Evolutionary conservation across 2,888 invertebrate genomes (phyloP), one percentile per base, ranked within the genome.

Genomic region (Magallana nippona): DNA sequence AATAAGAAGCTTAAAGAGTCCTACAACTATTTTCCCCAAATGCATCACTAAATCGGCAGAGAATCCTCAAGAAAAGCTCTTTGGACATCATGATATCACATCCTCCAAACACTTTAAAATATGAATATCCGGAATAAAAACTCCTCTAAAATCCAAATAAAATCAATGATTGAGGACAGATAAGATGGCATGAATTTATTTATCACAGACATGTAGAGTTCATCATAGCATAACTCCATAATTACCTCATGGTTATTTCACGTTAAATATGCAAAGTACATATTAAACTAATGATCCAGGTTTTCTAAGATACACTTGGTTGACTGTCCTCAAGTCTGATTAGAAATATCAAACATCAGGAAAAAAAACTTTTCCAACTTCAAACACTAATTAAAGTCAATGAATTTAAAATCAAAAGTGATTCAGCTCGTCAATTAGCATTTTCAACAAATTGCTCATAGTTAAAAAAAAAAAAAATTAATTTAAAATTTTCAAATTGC

Each of bases 241-340:
- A 71, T 71, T 71, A 71, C 71, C 71, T 71, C 71, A 71, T 71
- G 71, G 10, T 71, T 71, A 32, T 32, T 71, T 71, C 71, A 71
- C 71, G 32, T 71, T 71, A 71, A 71, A 71, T 71, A 71, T 71
- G 71, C 71, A 71, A 71, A 71, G 71, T 71, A 32, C 71, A 71
- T 71, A 27, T 71, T 71, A 71, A 11, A 71, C 22, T 13, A 71
- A 32, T 71, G 71, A 71, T 71, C 71, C 71, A 15, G 71, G 71
- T 71, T 13, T 32, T 44, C 44, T 44, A 44, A 71, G 22, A 71
- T 71, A 27, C 71, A 27, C 27, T 71, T 22, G 15, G 71, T 32
- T 71, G 71, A 71, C 15, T 71, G 71, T 71, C 27, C 27, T 15
- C 32, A 32, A 13, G 71, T 27, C 22, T 71, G 71, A 71, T 71